Conservation (phyloP, 2,888 invertebrate species). For the Lydus trimaculatus region DNA sequence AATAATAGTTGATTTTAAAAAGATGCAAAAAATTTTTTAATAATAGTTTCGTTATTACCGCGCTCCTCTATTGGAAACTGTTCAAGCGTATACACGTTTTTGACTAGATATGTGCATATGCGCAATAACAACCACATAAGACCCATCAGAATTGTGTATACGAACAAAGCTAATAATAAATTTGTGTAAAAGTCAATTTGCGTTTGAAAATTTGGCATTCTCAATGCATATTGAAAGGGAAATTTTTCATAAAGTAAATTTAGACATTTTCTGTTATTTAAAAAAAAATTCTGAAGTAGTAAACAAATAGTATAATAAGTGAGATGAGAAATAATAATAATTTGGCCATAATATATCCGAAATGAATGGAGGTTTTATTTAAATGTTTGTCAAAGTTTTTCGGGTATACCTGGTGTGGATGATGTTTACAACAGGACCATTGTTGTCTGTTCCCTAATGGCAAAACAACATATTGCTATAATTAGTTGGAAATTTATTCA, state of each 20-base stretch:
- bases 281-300: neutral
- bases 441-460: neutral
- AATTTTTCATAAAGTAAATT: neutral
- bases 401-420: neutral
- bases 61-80: too few relatives aligned
- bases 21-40: too few relatives aligned
- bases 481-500: neutral
- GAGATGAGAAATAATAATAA: neutral
- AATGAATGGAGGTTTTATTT: neutral
- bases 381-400: neutral
- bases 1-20: too few relatives aligned
- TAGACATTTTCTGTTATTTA: neutral
- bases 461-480: neutral
- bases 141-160: neutral
- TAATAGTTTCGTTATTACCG: too few relatives aligned
- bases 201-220: slow-evolving; percentile 1
- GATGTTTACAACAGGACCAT: neutral
- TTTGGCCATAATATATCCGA: too few relatives aligned
- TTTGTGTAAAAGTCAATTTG: neutral
- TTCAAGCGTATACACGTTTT: too few relatives aligned
- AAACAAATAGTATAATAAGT: neutral
- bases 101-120: too few relatives aligned
- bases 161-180: neutral
- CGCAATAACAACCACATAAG: too few relatives aligned
- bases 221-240: neutral